Percentiles rank a stretch among this genome's conserved stretches.
phyloP scores from a whole-genome alignment of 92 coral and sea anemone genomes.

The Montipora capitata region DNA sequence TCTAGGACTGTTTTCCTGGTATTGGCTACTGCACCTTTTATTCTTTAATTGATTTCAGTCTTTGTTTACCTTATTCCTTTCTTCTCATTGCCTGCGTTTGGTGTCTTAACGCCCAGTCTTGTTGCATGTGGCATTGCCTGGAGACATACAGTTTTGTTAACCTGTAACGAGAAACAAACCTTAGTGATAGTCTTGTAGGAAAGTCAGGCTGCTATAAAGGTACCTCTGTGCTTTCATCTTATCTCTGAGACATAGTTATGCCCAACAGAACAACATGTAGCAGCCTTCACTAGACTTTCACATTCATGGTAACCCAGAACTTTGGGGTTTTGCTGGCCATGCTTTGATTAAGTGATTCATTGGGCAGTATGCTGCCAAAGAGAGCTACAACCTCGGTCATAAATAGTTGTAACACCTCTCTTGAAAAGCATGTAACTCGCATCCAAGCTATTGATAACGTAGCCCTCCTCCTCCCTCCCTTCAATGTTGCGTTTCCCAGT shows the following conservation, averaged over 20 bases:
- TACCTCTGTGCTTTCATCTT: too few relatives aligned
- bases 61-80: neutral
- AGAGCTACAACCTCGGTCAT: too few relatives aligned
- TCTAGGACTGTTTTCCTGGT: slow-evolving; percentile 1
- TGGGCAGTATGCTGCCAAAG: neutral
- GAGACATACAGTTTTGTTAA: slow-evolving; percentile 3
- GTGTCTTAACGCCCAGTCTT: neutral
- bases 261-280: too few relatives aligned
- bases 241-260: neutral
- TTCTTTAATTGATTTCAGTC: neutral
- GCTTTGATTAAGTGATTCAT: slow-evolving; percentile 35
- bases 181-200: too few relatives aligned
- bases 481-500: too few relatives aligned
- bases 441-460: too few relatives aligned
- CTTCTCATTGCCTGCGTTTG: neutral
- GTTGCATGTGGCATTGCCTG: neutral
- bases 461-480: too few relatives aligned
- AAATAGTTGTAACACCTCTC: too few relatives aligned
- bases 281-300: slow-evolving; percentile 32
- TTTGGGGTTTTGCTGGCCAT: slow-evolving; percentile 38
- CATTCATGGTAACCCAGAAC: slow-evolving; percentile 19
- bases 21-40: neutral
- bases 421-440: too few relatives aligned
- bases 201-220: too few relatives aligned
- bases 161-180: neutral